A percentile compares a stretch with the other conserved stretches of the same genome.
phyloP scores from a whole-genome alignment of 2,888 invertebrate species.

The Acleris literana region DNA sequence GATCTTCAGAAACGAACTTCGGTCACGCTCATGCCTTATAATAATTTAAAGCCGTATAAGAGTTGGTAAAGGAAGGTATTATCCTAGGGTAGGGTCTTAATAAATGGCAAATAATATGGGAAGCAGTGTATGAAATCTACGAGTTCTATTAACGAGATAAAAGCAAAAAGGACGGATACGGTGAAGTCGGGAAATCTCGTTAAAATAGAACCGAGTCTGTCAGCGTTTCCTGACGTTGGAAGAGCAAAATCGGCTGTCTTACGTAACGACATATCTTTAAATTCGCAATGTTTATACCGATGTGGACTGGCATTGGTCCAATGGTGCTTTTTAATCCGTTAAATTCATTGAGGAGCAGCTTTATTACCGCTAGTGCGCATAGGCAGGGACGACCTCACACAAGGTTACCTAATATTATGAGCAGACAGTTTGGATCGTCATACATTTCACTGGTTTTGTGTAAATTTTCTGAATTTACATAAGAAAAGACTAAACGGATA shows the following conservation, averaged over 20 bases:
- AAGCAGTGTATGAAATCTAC: not conserved
- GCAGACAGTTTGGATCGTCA: constrained; percentile 47
- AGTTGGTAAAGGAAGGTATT: no score
- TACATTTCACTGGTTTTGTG: constrained; percentile 46
- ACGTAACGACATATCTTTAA: constrained; percentile 76
- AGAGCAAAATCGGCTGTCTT: constrained; percentile 46
- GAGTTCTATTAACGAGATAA: not conserved
- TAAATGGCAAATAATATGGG: not conserved
- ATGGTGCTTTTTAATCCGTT: constrained; percentile 79
- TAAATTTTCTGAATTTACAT: constrained; percentile 41
- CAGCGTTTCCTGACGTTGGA: constrained; percentile 20
- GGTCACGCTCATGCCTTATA: no score
- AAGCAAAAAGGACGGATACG: not conserved
- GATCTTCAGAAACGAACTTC: no score
- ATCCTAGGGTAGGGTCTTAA: not conserved
- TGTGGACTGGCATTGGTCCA: constrained; percentile 73
- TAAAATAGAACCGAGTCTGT: constrained; percentile 9
- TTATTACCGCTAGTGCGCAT: constrained; percentile 70
- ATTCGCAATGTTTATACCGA: constrained; percentile 77
- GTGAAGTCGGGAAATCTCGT: not conserved
- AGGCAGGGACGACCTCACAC: constrained; percentile 69
- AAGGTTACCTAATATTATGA: constrained; percentile 66
- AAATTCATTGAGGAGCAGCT: constrained; percentile 77
- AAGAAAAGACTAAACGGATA: constrained; percentile 21
- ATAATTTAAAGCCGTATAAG: no score